Base-by-base conservation (phyloP, 2,888 invertebrate species). In the Tetramorium bicarinatum region DNA sequence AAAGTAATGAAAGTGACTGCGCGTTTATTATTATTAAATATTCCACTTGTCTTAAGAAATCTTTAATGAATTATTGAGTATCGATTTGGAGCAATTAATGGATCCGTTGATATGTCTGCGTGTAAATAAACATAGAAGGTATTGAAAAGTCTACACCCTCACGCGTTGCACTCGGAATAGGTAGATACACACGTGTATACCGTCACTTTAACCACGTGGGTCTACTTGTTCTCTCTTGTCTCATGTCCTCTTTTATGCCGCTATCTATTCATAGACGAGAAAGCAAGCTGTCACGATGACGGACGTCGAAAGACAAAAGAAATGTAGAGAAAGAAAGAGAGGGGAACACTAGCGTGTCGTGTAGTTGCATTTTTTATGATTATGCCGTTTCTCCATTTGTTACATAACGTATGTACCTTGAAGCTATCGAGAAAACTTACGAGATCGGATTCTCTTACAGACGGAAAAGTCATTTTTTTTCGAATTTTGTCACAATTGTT, bases 221-320 rank as follows among this genome's bases (percentile, higher is more conserved):
- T 87, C 87, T 67, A 82, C 59, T 66, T 64, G 74, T 83, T 67
- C 80, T 66, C 59, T 81, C 44, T 34, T 76, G 67, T 67, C 66
- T 47, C 85, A 74, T 75, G 85, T 88, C 86, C 88, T 86, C 86
- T 84, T 88, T 89, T 89, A 83, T 89, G 75, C 82, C 81, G 62
- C 85, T 80, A 52, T 90, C 90, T 90, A 90, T 90, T 85, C 85
- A 90, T 90, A 90, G 90, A 91, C 83, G 88, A 89, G 88, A 89
- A 88, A 88, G 87, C 88, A 76, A 86, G 86, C 86, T 82, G 90
- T 88, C 87, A 87, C 79, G 71, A 80, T 84, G 91, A 90, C 79
- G 77, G 81, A 81, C 85, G 74, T 69, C 69, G 82, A 66, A 80
- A 87, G 88, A 87, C 87, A 84, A 88, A 84, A 79, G 84, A 62